Evolutionary conservation across 2,113 vertebrate species (phyloP).

Genomic region (Geothlypis trichas): DNA sequence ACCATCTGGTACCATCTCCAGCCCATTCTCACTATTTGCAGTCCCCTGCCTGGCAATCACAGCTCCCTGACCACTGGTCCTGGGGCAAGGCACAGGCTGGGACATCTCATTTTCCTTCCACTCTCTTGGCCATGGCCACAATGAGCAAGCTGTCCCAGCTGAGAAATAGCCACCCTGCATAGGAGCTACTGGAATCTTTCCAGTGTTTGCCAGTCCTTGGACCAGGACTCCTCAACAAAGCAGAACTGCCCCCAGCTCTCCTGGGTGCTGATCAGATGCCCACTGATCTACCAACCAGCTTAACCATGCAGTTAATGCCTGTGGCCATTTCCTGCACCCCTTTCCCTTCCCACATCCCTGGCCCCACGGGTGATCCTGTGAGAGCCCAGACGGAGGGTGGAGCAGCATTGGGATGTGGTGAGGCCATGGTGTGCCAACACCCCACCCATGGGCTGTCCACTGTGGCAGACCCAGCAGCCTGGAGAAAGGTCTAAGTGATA

Average conservation of each 20-base stretch:
- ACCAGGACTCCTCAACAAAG: background rate
- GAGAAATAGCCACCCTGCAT: background rate
- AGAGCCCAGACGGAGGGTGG: background rate
- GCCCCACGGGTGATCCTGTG: background rate
- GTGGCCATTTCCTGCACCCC: background rate
- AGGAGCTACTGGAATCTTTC: background rate
- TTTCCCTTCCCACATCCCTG: rapidly evolving
- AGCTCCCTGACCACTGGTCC: background rate
- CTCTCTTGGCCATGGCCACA: background rate
- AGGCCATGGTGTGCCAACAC: background rate
- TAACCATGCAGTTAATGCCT: background rate
- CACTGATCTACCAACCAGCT: background rate
- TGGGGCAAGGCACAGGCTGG: rapidly evolving
- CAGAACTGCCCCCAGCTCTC: background rate
- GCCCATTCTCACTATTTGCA: background rate
- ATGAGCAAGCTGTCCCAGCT: background rate
- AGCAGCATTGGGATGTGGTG: background rate
- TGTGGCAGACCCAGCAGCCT: rapidly evolving
- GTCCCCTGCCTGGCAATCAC: background rate
- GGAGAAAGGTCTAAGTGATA: background rate
- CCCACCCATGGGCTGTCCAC: background rate
- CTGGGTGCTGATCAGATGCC: rapidly evolving
- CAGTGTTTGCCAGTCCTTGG: background rate
- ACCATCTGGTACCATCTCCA: background rate
- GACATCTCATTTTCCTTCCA: background rate